Evolutionary conservation across 2,797 vertebrate species (phyloP).

Genomic region (Pempheris klunzingeri): DNA sequence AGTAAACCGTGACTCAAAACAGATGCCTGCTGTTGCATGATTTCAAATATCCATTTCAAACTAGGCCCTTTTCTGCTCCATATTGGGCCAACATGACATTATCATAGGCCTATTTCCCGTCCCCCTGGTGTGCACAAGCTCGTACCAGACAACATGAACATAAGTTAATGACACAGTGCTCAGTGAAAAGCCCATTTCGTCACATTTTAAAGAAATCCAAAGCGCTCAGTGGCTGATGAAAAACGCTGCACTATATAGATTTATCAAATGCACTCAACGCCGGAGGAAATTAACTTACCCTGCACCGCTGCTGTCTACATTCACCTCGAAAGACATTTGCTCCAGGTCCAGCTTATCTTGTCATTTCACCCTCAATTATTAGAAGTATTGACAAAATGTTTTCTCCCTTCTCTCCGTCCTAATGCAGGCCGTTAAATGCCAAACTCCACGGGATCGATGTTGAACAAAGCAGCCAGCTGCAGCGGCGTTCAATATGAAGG

Average conservation of each 20-base stretch:
- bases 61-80: conserved; percentile 47
- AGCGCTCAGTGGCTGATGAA: conserved; percentile 46
- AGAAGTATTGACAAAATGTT: conserved; percentile 98
- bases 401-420: conserved; percentile 95
- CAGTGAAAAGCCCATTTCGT: conserved; percentile 62
- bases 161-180: conserved; percentile 60
- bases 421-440: conserved; percentile 97
- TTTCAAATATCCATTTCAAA: conserved; percentile 58
- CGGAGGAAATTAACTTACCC: conserved; percentile 93
- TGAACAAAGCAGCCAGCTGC: conserved; percentile 99
- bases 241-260: conserved; percentile 63
- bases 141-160: conserved; percentile 44
- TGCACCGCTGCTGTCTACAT: conserved; percentile 79
- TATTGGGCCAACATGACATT: conserved; percentile 76
- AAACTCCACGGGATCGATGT: conserved; percentile 98
- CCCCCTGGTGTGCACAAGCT: conserved; percentile 54
- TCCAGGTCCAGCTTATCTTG: conserved; percentile 96
- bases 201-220: conserved; percentile 63
- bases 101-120: conserved; percentile 51
- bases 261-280: conserved; percentile 67
- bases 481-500: conserved; percentile 99
- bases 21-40: conserved; percentile 83
- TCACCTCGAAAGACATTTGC: conserved; percentile 85
- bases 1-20: conserved; percentile 93
- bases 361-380: conserved; percentile 98